phyloP scores from a whole-genome alignment of 1,140 invertebrate genomes.

The Manduca sexta region DNA sequence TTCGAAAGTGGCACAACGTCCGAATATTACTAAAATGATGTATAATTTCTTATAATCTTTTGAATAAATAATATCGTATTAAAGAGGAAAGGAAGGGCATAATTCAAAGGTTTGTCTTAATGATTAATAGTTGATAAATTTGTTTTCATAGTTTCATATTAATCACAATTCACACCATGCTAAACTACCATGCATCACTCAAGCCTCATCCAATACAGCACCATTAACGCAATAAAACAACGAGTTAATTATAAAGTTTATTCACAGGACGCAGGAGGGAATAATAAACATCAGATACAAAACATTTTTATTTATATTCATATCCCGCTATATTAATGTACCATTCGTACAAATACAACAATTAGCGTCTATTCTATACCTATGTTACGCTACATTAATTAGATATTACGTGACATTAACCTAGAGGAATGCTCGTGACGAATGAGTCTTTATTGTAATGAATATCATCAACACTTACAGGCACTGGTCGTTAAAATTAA shows the following conservation, averaged over 20 bases:
- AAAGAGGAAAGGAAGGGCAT: too few relatives aligned
- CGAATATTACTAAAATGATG: too few relatives aligned
- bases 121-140: too few relatives aligned
- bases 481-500: slow-evolving; percentile 39
- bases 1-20: too few relatives aligned
- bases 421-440: slow-evolving; percentile 37
- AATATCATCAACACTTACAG: slow-evolving; percentile 67
- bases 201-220: slow-evolving; percentile 25
- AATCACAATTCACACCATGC: not conserved
- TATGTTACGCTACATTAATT: slow-evolving; percentile 30
- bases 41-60: too few relatives aligned
- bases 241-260: slow-evolving; percentile 41
- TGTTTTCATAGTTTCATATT: not conserved
- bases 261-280: slow-evolving; percentile 36
- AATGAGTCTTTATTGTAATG: slow-evolving; percentile 46
- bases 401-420: slow-evolving; percentile 17
- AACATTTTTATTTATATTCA: slow-evolving; percentile 42
- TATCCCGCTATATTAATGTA: slow-evolving; percentile 8
- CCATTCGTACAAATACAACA: slow-evolving; percentile 2
- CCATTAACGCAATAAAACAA: slow-evolving; percentile 55
- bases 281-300: slow-evolving; percentile 45
- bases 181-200: slow-evolving; percentile 2
- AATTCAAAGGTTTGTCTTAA: too few relatives aligned
- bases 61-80: too few relatives aligned
- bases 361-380: slow-evolving; percentile 19